phyloP scores from a whole-genome alignment of 2,797 vertebrate species.

The Danio tinwini region DNA sequence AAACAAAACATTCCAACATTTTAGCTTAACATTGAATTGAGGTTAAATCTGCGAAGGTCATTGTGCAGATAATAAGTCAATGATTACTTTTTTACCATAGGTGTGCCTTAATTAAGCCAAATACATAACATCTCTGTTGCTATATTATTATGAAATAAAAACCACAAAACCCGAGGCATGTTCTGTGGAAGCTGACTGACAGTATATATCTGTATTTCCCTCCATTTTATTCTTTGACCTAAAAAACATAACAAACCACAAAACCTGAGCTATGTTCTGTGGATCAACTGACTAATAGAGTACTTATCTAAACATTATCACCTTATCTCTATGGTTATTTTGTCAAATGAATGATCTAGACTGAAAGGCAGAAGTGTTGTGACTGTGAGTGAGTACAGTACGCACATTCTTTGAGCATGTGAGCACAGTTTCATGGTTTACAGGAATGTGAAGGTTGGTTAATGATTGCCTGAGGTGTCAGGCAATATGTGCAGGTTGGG shows the following conservation, averaged over 20 bases:
- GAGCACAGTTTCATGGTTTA: slow-evolving; percentile 51
- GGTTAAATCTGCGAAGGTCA: slow-evolving; percentile 17
- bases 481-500: slow-evolving; percentile 32
- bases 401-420: slow-evolving; percentile 42
- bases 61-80: background rate
- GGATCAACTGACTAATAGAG: background rate
- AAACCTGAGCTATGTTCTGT: background rate
- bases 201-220: too few relatives aligned
- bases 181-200: too few relatives aligned
- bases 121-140: background rate
- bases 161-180: background rate
- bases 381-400: background rate
- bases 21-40: too few relatives aligned
- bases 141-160: slow-evolving; percentile 7
- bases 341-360: slow-evolving; percentile 1
- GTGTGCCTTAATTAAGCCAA: slow-evolving; percentile 6
- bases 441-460: slow-evolving; percentile 56
- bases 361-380: slow-evolving; percentile 13
- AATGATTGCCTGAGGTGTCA: slow-evolving; percentile 59
- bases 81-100: slow-evolving; percentile 11
- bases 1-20: background rate
- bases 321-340: background rate
- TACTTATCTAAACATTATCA: slow-evolving; percentile 1
- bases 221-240: too few relatives aligned
- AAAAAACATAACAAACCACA: background rate